These are phyloP conservation scores for Scelioninae gen. 1 DNA, from an alignment of 2,888 invertebrate species.

Conservation along the genomic window DNA sequence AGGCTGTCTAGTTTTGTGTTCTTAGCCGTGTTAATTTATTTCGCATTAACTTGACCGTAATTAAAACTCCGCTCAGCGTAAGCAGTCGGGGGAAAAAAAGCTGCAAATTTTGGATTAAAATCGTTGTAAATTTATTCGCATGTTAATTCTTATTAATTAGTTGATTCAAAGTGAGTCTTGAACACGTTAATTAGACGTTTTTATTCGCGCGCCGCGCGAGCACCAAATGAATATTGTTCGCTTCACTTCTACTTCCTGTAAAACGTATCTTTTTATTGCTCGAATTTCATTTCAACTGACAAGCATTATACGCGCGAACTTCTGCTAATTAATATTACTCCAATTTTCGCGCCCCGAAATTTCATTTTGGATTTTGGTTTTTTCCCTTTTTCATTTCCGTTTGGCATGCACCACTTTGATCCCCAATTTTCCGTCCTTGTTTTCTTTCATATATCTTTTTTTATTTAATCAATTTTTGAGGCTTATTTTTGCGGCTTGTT, in stretches of 20 bases:
- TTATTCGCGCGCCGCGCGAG: constrained; percentile 58
- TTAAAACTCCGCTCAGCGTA: constrained; percentile 49
- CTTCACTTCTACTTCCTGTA: constrained; percentile 65
- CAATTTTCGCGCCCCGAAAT: constrained; percentile 52
- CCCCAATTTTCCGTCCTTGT: constrained; percentile 17
- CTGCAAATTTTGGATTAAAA: constrained; percentile 64
- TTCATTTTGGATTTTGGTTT: constrained; percentile 21
- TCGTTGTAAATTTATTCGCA: constrained; percentile 66
- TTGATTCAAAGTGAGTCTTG: constrained; percentile 62
- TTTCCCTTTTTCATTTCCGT: constrained; percentile 42
- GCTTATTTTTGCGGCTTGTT: constrained; percentile 64
- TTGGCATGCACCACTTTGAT: constrained; percentile 48
- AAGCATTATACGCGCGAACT: constrained; percentile 54
- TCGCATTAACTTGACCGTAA: constrained; percentile 61
- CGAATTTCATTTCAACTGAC: constrained; percentile 56
- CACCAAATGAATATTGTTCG: constrained; percentile 61
- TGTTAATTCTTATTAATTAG: constrained; percentile 69
- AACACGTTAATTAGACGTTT: constrained; percentile 69
- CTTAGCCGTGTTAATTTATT: constrained; percentile 46
- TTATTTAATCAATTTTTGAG: constrained; percentile 51
- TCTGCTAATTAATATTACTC: constrained; percentile 59
- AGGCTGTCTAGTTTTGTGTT: constrained; percentile 38
- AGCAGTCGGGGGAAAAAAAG: constrained; percentile 48
- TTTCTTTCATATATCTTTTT: too few relatives aligned
- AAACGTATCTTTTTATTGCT: constrained; percentile 62